A percentile compares a stretch with the other conserved stretches of the same genome.
Evolutionary conservation across 2,888 invertebrate species (phyloP).

Genomic region (Drosophila aldrichi): DNA sequence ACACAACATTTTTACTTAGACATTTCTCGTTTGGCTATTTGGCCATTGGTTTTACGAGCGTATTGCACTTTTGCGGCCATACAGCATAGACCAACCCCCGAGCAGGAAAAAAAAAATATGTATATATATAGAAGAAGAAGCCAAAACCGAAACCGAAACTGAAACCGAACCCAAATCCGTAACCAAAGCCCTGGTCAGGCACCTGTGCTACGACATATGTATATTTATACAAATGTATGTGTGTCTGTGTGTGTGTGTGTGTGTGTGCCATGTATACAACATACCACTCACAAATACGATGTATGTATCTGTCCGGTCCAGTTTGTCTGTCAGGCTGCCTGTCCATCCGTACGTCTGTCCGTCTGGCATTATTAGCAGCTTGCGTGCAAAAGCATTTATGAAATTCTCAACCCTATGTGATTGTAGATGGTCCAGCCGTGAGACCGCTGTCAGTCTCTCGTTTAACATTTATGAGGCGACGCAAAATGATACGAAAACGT

Average conservation of each 20-base stretch:
- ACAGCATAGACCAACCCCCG: slow-evolving; percentile 57
- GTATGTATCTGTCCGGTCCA: slow-evolving; percentile 26
- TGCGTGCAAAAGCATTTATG: slow-evolving; percentile 79
- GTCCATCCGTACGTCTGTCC: not conserved
- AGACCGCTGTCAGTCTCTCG: slow-evolving; percentile 47
- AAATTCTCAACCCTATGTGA: slow-evolving; percentile 57
- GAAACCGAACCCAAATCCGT: slow-evolving; percentile 23
- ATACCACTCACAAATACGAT: slow-evolving; percentile 12
- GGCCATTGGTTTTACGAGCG: slow-evolving; percentile 78
- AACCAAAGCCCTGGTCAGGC: slow-evolving; percentile 43
- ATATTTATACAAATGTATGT: slow-evolving; percentile 1
- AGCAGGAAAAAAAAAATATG: slow-evolving; percentile 8
- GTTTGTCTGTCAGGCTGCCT: slow-evolving; percentile 9
- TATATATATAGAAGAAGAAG: slow-evolving; percentile 7
- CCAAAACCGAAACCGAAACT: slow-evolving; percentile 24
- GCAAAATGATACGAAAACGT: slow-evolving; percentile 82
- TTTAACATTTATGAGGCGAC: slow-evolving; percentile 79
- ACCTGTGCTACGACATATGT: slow-evolving; percentile 53
- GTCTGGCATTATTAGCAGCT: slow-evolving; percentile 73
- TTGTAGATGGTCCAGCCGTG: slow-evolving; percentile 14
- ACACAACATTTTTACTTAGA: slow-evolving; percentile 76
- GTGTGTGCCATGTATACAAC: not conserved
- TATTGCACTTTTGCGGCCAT: slow-evolving; percentile 79
- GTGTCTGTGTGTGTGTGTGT: not conserved
- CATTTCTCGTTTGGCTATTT: slow-evolving; percentile 74